A percentile compares a stretch with the other conserved stretches of the same genome.
Conservation (phyloP, 2,888 invertebrate genomes). For the Escarpia spicata region DNA sequence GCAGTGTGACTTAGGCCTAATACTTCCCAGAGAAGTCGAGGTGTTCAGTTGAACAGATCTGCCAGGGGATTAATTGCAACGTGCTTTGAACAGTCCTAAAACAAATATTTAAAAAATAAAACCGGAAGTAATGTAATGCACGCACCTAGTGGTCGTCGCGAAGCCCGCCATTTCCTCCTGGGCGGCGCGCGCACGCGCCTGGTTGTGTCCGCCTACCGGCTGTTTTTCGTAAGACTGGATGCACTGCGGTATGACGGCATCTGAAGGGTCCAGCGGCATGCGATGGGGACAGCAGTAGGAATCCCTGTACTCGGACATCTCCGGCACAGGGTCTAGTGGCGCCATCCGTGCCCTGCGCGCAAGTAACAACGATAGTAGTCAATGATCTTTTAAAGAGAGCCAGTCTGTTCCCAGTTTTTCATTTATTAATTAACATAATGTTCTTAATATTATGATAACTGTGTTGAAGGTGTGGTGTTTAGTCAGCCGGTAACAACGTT, state of each 20-base stretch:
- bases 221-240: conserved; percentile 34
- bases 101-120: background rate
- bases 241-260: conserved; percentile 28
- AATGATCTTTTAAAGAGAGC: background rate
- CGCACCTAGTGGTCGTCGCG: conserved; percentile 5
- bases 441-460: no score
- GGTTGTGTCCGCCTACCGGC: conserved; percentile 34
- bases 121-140: background rate
- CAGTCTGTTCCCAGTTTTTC: no score
- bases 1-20: no score
- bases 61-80: no score
- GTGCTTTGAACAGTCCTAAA: no score
- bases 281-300: conserved; percentile 20
- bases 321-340: background rate
- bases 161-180: conserved; percentile 4
- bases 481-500: no score
- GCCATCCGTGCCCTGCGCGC: background rate
- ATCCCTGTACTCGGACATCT: conserved; percentile 22
- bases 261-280: background rate
- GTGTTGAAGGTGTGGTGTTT: no score
- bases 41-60: no score
- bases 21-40: no score
- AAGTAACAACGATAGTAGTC: background rate
- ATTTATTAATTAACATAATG: no score
- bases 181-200: background rate